Conservation (phyloP, 2,888 invertebrate species). For the Tribolium freemani region DNA sequence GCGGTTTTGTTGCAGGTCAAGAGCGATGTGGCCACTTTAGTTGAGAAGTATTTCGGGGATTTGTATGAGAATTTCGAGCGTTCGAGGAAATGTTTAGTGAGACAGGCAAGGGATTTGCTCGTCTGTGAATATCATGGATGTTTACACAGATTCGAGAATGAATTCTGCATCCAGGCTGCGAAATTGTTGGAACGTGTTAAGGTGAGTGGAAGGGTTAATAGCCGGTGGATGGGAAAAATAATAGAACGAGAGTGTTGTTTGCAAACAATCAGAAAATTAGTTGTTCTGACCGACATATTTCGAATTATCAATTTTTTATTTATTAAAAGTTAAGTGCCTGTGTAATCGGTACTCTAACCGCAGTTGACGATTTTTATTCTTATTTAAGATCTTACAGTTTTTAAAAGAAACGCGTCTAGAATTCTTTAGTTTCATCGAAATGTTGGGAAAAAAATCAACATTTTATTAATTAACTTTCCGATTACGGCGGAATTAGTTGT, state of each 20-base stretch:
- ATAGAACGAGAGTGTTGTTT: background rate
- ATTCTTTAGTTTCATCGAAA: too few relatives aligned
- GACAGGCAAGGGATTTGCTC: slow-evolving; percentile 79
- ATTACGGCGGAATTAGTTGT: too few relatives aligned
- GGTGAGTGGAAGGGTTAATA: slow-evolving; percentile 56
- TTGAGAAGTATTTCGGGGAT: slow-evolving; percentile 75
- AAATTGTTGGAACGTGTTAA: slow-evolving; percentile 72
- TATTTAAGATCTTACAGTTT: too few relatives aligned
- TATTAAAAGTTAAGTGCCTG: too few relatives aligned
- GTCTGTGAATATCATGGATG: slow-evolving; percentile 77
- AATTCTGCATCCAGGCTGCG: slow-evolving; percentile 75
- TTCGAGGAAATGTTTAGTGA: slow-evolving; percentile 74
- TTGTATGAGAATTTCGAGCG: slow-evolving; percentile 75
- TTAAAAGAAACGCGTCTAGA: too few relatives aligned
- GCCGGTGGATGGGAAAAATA: background rate
- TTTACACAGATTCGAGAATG: slow-evolving; percentile 74
- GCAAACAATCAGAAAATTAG: too few relatives aligned
- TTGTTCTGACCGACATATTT: too few relatives aligned
- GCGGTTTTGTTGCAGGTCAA: slow-evolving; percentile 59
- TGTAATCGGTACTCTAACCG: too few relatives aligned
- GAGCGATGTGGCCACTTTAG: slow-evolving; percentile 68
- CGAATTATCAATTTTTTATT: too few relatives aligned
- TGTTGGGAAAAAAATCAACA: too few relatives aligned
- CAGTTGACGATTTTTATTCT: too few relatives aligned
- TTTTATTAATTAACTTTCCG: too few relatives aligned